phyloP scores from a whole-genome alignment of 2,797 vertebrate species.

The Hipposideros larvatus region DNA sequence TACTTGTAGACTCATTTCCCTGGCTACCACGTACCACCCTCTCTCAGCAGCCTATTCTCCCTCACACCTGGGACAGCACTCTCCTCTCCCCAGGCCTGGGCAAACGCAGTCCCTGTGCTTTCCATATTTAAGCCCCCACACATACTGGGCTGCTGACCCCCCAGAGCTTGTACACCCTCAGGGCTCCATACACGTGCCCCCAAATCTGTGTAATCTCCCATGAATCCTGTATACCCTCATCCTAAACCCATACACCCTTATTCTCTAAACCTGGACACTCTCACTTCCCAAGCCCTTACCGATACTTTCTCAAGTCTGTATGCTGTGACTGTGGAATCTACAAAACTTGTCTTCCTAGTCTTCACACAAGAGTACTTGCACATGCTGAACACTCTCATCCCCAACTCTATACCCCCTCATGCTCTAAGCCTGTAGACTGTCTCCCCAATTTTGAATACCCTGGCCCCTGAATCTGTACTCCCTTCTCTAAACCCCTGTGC shows the following conservation, averaged over 20 bases:
- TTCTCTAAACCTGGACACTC: not conserved
- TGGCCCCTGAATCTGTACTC: not conserved
- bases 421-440: not conserved
- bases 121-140: not conserved
- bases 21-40: not conserved
- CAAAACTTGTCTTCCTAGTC: too few relatives aligned
- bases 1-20: not conserved
- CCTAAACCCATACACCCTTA: not conserved
- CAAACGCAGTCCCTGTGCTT: not conserved
- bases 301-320: not conserved
- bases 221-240: not conserved
- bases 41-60: not conserved
- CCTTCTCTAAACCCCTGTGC: not conserved
- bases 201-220: not conserved
- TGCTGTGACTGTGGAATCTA: not conserved
- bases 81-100: not conserved
- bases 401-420: not conserved
- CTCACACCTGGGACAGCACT: accelerated
- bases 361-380: accelerated
- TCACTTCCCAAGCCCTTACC: not conserved
- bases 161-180: not conserved
- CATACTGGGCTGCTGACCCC: not conserved
- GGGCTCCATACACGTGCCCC: not conserved
- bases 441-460: not conserved
- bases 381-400: too few relatives aligned